Base-by-base conservation (phyloP, 2,113 vertebrate genomes). In the Motacilla alba region DNA sequence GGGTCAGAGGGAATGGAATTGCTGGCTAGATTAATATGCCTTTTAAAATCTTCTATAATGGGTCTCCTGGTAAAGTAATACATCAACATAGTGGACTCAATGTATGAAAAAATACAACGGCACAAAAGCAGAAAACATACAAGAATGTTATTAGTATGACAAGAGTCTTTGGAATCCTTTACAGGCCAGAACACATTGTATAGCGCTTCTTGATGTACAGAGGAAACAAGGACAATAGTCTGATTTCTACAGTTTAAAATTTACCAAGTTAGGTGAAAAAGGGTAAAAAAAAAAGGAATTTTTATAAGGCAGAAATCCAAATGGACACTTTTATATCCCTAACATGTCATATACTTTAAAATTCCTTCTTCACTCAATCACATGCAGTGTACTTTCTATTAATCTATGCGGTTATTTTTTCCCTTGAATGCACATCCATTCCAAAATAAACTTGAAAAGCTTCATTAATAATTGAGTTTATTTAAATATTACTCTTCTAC, bases 151-250 rank as follows among this genome's bases (percentile, higher is more conserved):
- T 22, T 49, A 58, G 35, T 21, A 86, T 22, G 11, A 43, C 70
- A 56, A 37, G 31, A 59, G 46, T 23, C 46, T 74, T 21, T 53
- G 52, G 41, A 85, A 74, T 33, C 12, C 41, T 75, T 58, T 37
- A 67, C 15, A 79, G 31, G 24, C 7, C 43, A 59, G 26, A 89
- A 56, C 4, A 46, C 1, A 6, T 30, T 41, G 66, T 1, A 2
- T 4, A 35, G 33, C 24, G 19, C 5, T 60, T 23, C 15, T 3
- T 4, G 0, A 3, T 4, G 4, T 15, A 37, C n/a, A 70, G n/a
- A 28, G 12, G 14, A 75, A 91, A 43, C 23, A 56, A 43, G 10
- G 12, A 15, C 28, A 78, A 26, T 19, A 74, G 26, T 39, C 37
- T 46, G 33, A 89, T 63, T 27, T 83, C 21, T 16, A 12, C 15